Conservation (phyloP, 2,113 vertebrate species). For the Sprattus sprattus region DNA sequence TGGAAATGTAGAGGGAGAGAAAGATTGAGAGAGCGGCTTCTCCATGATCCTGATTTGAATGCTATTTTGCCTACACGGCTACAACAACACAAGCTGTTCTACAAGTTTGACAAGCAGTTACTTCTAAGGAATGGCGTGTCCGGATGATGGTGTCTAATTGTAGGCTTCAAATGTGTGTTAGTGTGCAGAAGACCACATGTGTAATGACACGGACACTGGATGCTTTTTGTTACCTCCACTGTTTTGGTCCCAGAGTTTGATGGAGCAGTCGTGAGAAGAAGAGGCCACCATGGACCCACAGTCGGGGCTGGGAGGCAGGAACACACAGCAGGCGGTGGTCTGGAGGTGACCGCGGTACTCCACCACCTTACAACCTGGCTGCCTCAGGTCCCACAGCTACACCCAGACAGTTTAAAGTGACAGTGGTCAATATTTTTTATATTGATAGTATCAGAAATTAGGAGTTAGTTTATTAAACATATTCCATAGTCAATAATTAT, state of each 20-base stretch:
- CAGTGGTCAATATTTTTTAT: background rate
- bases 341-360: constrained; percentile 90
- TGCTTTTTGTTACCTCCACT: constrained; percentile 76
- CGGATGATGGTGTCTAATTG: background rate
- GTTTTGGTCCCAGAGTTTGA: constrained; percentile 89
- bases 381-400: constrained; percentile 95
- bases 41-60: constrained; percentile 14
- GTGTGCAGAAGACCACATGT: too few species aligned
- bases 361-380: constrained; percentile 76
- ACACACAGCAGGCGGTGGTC: constrained; percentile 82
- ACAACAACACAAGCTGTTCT: constrained; percentile 4
- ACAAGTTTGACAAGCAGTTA: background rate
- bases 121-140: background rate
- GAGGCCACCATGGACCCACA: constrained; percentile 76
- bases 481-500: too few species aligned
- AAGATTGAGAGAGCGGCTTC: background rate
- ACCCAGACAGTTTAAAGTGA: constrained; percentile 28
- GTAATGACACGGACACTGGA: background rate
- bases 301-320: constrained; percentile 70
- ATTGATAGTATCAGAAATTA: too few species aligned
- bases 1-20: background rate
- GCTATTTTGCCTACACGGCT: background rate
- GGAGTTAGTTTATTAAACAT: too few species aligned
- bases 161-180: too few species aligned
- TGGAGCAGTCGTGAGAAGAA: constrained; percentile 81